Evolutionary conservation across 2,113 vertebrate species (phyloP), one percentile per base, ranked within the genome.

Genomic region (Sylvia atricapilla): DNA sequence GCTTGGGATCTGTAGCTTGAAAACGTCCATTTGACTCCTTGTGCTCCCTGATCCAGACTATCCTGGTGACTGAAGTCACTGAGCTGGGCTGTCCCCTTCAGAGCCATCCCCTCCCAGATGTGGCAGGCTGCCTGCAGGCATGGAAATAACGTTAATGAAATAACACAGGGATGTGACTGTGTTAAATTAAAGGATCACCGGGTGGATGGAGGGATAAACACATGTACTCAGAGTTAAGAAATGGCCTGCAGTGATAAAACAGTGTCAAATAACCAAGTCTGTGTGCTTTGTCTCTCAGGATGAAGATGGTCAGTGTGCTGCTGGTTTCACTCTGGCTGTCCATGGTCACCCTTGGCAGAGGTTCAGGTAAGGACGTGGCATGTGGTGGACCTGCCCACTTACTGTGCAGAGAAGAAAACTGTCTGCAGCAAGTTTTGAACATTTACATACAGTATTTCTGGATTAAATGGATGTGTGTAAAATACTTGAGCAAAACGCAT

Each of bases 281-380:
- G 20, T 81, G 27, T 91, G 59, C 64, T 94, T 90, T 97, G 20
- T 96, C n/a, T 95, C 49, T 11, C 95, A 98, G 98, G 97, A 97
- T 98, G 98, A 94, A 96, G 94, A 87, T 97, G 88, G 62, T 94
- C 8, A 82, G 94, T 78, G 94, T 68, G 35, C n/a, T 97, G 37
- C 73, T 95, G 70, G 22, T 96, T 76, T 85, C 30, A 7, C 56
- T 98, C 20, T 97, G 70, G 91, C 94, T 98, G 78, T 95, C 86
- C 74, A 62, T 89, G 64, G 64, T 97, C 52, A 69, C 94, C 33
- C 82, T 95, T 0, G 7, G 87, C 81, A 89, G 93, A 8, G 9
- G 96, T 67, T 98, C 98, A 0, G 98, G 98, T 98, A 96, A 98
- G 98, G 86, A 80, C 2, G 1, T 37, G 41, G 13, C 31, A 4